Evolutionary conservation across 2,113 vertebrate genomes (phyloP), one percentile per base, ranked within the genome.

Genomic region (Tachuris rubrigastra): DNA sequence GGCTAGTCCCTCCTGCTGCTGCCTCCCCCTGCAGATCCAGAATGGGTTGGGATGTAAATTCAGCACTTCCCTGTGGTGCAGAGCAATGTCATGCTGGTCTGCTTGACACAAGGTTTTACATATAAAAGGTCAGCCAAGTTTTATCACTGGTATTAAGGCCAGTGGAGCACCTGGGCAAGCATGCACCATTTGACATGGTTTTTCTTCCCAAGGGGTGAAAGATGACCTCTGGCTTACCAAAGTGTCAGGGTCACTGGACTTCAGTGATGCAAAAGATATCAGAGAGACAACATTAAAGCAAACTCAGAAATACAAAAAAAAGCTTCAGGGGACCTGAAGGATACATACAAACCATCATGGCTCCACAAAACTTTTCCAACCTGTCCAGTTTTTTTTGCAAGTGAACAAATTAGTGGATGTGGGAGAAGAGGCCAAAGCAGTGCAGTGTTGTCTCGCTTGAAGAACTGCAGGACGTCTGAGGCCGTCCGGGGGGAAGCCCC

Each of bases 151-250:
- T 76, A 5, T n/a, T 66, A 53, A 74, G 71, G 41, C 59, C 68
- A 37, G 16, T 65, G 75, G 28, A 65, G 65, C 35, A n/a, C 27
- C 25, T 42, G 31, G 27, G 15, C 68, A 60, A 35, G 53, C 5
- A 0, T 21, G 49, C 25, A 55, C 18, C 21, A 17, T 28, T 14
- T 24, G 33, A 37, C 9, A 5, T 1, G 3, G 0, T 8, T 77
- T 73, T 80, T 35, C 46, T 74, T 52, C 63, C n/a, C 21, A 18
- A 55, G 37, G 28, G n/a, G 9, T 25, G 39, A 68, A 90, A 62
- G 37, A 25, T 19, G 25, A 31, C 12, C 27, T 5, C 27, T 52
- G 60, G 4, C 35, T 79, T 71, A 42, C n/a, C 52, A n/a, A 47
- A 68, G 52, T 21, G 10, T 23, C 46, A 22, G 44, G 8, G 41